Evolutionary conservation across 2,113 vertebrate genomes (phyloP).

Genomic region (Alouatta palliata): DNA sequence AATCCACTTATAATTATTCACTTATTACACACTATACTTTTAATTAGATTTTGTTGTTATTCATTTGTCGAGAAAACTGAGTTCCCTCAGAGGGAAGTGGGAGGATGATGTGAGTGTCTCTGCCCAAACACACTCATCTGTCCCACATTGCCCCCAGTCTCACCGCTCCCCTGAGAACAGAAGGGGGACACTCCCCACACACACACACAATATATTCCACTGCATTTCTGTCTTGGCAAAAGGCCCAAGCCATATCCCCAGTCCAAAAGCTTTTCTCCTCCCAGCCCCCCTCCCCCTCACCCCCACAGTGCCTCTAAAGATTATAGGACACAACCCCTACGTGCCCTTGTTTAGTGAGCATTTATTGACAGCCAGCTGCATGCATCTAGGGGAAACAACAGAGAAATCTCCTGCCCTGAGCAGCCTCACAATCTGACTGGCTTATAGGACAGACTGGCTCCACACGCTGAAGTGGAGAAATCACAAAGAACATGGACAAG

Average conservation of each 20-base stretch:
- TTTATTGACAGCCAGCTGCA: neutral
- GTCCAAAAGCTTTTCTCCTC: neutral
- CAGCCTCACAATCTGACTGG: neutral
- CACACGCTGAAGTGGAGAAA: neutral
- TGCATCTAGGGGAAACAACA: neutral
- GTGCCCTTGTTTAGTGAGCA: neutral
- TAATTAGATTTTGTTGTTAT: neutral
- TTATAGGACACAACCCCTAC: neutral
- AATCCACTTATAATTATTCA: neutral
- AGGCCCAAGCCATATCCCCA: neutral
- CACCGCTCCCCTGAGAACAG: neutral
- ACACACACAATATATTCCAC: neutral
- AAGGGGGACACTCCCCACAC: neutral
- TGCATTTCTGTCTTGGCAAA: neutral
- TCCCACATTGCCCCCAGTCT: neutral
- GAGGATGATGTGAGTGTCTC: neutral
- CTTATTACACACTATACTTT: neutral
- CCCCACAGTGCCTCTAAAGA: accelerated
- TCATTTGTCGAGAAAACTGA: neutral
- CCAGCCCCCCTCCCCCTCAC: neutral
- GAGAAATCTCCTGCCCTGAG: neutral
- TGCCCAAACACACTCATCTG: neutral
- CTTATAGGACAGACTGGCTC: neutral
- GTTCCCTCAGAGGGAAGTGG: neutral
- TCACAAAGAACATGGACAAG: neutral